Conservation (phyloP, 2,888 invertebrate genomes). For the Myathropa florea region DNA sequence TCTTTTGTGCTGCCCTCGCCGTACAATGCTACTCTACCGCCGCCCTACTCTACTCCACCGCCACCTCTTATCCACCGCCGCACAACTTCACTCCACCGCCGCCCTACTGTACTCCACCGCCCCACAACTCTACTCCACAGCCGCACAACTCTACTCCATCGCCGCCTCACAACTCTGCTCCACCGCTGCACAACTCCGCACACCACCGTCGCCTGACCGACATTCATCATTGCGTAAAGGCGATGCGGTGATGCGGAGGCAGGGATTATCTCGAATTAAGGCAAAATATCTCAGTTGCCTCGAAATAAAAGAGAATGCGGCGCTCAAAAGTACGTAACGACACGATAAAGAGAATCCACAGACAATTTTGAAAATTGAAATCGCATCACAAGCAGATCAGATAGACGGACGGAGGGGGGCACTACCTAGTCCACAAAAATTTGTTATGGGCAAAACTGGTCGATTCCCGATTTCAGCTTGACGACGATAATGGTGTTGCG, state of each 20-base stretch:
- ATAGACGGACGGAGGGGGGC: not conserved
- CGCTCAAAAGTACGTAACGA: conserved; percentile 50
- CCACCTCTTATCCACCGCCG: not conserved
- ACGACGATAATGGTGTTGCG: not conserved
- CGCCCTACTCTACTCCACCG: no score
- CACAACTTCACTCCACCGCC: no score
- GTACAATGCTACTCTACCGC: no score
- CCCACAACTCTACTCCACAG: no score
- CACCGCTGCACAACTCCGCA: not conserved
- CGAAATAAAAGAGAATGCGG: not conserved
- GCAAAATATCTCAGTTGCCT: not conserved
- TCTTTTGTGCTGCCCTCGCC: no score
- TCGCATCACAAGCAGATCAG: not conserved
- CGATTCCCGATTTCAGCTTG: not conserved
- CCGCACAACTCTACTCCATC: no score
- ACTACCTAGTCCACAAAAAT: not conserved
- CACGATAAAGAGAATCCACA: conserved; percentile 13
- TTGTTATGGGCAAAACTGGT: not conserved
- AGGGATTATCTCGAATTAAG: not conserved
- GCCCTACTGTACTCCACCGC: no score
- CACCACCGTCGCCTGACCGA: not conserved
- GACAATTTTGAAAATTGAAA: conserved; percentile 50
- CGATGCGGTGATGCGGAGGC: not conserved
- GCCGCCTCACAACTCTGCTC: no score
- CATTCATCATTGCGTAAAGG: not conserved